Percentiles rank a stretch among this genome's conserved stretches.
phyloP scores from a whole-genome alignment of 2,113 vertebrate genomes.

The Alexandromys fortis region DNA sequence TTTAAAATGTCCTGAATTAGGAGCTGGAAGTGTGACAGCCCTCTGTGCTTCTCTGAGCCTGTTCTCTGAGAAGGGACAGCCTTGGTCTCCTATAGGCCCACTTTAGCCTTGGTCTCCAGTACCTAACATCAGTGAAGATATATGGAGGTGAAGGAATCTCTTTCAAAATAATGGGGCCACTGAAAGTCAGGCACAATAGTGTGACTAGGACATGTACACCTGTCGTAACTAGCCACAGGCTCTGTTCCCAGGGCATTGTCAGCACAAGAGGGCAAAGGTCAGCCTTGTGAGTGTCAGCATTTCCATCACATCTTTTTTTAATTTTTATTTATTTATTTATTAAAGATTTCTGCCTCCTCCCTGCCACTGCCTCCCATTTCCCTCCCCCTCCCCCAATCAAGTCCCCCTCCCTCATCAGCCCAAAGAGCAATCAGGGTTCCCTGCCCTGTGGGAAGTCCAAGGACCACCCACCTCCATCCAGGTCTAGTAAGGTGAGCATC shows the following conservation, averaged over 20 bases:
- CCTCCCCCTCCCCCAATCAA: too few relatives aligned
- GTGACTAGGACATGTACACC: accelerated
- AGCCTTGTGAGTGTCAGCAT: not conserved
- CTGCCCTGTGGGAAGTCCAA: too few relatives aligned
- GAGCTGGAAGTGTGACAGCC: not conserved
- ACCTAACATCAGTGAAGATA: not conserved
- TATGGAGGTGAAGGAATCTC: not conserved
- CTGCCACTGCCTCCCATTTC: too few relatives aligned
- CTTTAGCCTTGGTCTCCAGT: not conserved
- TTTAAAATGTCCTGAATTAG: not conserved
- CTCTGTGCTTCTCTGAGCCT: not conserved
- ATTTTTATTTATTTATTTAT: too few relatives aligned
- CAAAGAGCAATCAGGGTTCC: too few relatives aligned
- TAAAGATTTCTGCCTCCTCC: too few relatives aligned
- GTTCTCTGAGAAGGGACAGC: not conserved
- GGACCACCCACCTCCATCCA: too few relatives aligned
- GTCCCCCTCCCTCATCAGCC: too few relatives aligned
- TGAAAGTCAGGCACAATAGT: not conserved
- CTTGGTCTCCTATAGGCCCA: not conserved
- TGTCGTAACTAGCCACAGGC: not conserved
- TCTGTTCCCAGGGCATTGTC: not conserved
- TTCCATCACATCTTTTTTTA: not conserved
- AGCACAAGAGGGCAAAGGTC: not conserved
- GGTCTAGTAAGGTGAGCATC: too few relatives aligned
- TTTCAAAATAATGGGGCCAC: not conserved